Conservation (phyloP, 2,113 vertebrate genomes). For the Megaleporinus macrocephalus region DNA sequence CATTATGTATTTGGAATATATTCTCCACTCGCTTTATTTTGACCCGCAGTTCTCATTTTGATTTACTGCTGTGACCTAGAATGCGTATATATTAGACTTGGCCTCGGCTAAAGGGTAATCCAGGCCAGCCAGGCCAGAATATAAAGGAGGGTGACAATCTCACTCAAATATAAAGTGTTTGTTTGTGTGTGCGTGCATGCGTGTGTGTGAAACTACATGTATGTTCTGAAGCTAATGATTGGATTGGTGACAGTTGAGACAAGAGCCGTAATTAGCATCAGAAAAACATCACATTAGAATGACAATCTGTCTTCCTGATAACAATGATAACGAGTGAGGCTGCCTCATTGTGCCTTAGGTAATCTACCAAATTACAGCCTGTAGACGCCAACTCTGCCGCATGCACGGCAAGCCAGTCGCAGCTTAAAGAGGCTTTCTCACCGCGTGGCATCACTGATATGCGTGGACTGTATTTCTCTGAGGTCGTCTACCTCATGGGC, state of each 20-base stretch:
- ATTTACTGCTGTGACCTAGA: background rate
- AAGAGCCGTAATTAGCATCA: conserved; percentile 57
- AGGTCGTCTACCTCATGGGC: background rate
- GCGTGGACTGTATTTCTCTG: conserved; percentile 11
- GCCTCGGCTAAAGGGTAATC: background rate
- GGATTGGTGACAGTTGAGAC: conserved; percentile 47
- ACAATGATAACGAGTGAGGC: conserved; percentile 46
- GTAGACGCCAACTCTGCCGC: conserved; percentile 11
- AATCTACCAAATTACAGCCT: conserved; percentile 54
- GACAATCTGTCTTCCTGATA: conserved; percentile 49
- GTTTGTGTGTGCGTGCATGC: background rate
- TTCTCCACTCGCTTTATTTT: background rate
- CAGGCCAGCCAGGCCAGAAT: background rate
- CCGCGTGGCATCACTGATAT: background rate
- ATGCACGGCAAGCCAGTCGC: background rate
- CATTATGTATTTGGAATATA: background rate
- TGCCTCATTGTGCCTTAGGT: conserved; percentile 39
- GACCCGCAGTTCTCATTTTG: background rate
- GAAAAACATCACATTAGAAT: conserved; percentile 55
- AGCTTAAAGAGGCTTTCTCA: conserved; percentile 24
- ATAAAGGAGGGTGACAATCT: background rate
- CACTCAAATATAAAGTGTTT: background rate
- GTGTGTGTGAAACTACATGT: background rate
- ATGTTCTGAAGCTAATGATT: conserved; percentile 47
- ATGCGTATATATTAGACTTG: background rate